Percentiles rank a stretch among this genome's conserved stretches.
phyloP scores from a whole-genome alignment of 2,888 invertebrate species.

The Lochmaea crataegi region DNA sequence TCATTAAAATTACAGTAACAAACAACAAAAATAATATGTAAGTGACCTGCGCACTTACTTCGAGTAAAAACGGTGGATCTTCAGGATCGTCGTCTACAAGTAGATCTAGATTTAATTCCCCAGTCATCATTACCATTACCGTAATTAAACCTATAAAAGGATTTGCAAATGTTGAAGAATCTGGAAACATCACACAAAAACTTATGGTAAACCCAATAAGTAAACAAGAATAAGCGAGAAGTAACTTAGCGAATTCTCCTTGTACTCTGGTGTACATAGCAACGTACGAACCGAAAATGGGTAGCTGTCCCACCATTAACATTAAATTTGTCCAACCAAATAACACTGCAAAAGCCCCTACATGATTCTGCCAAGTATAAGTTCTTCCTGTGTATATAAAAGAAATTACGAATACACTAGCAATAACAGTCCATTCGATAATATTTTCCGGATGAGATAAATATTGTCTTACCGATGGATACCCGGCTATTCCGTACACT shows the following conservation, averaged over 20 bases:
- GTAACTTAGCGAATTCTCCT: constrained; percentile 87
- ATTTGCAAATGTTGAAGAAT: constrained; percentile 83
- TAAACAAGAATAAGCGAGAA: constrained; percentile 86
- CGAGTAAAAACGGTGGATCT: constrained; percentile 79
- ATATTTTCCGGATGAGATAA: constrained; percentile 86
- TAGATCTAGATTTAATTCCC: constrained; percentile 83
- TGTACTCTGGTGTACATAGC: constrained; percentile 92
- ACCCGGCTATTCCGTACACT: constrained; percentile 84
- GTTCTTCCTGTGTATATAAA: constrained; percentile 82
- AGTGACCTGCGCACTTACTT: constrained; percentile 84
- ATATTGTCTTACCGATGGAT: constrained; percentile 84
- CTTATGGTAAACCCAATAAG: constrained; percentile 88
- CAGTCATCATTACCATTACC: constrained; percentile 90
- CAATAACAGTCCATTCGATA: constrained; percentile 88
- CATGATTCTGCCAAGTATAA: constrained; percentile 88
- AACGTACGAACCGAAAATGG: constrained; percentile 89
- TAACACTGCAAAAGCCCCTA: constrained; percentile 87
- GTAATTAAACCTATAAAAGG: constrained; percentile 88
- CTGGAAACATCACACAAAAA: constrained; percentile 89
- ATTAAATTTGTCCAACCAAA: constrained; percentile 91
- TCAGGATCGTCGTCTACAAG: constrained; percentile 81
- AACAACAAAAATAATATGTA: constrained; percentile 84
- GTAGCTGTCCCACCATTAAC: constrained; percentile 90
- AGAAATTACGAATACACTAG: constrained; percentile 85
- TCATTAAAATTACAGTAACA: constrained; percentile 88